Percentiles rank a stretch among this genome's conserved stretches.
phyloP scores from a whole-genome alignment of 1,140 invertebrate genomes.

The Nephotettix cincticeps region DNA sequence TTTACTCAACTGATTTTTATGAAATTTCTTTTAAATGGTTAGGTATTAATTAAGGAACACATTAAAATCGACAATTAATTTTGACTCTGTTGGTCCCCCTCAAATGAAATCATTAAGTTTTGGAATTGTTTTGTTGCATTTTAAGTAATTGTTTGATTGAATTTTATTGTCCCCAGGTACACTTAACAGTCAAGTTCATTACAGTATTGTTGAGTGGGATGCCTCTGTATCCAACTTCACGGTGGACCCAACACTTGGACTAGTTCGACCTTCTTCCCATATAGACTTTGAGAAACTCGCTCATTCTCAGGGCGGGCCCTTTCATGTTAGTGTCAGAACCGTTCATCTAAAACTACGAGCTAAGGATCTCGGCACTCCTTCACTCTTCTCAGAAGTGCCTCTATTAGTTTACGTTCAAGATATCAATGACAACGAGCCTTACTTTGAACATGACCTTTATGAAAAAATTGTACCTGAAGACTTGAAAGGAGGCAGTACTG shows the following conservation, averaged over 20 bases:
- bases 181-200: conserved; percentile 80
- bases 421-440: conserved; percentile 81
- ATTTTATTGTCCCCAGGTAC: conserved; percentile 58
- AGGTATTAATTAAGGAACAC: too few relatives aligned
- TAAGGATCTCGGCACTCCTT: conserved; percentile 74
- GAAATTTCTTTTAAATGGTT: too few relatives aligned
- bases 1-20: too few relatives aligned
- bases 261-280: conserved; percentile 63
- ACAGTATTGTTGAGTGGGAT: conserved; percentile 75
- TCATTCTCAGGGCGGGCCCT: conserved; percentile 7
- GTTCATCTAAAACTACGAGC: conserved; percentile 76
- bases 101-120: too few relatives aligned
- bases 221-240: conserved; percentile 72
- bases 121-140: too few relatives aligned
- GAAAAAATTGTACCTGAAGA: conserved; percentile 79
- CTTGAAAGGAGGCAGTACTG: conserved; percentile 70
- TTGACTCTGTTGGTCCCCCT: neutral
- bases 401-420: conserved; percentile 84
- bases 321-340: neutral
- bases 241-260: conserved; percentile 70
- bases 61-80: too few relatives aligned
- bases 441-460: conserved; percentile 75
- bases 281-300: conserved; percentile 75
- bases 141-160: too few relatives aligned
- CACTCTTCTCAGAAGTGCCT: conserved; percentile 69